Evolutionary conservation across 2,113 vertebrate genomes (phyloP).

Genomic region (Gobius niger): DNA sequence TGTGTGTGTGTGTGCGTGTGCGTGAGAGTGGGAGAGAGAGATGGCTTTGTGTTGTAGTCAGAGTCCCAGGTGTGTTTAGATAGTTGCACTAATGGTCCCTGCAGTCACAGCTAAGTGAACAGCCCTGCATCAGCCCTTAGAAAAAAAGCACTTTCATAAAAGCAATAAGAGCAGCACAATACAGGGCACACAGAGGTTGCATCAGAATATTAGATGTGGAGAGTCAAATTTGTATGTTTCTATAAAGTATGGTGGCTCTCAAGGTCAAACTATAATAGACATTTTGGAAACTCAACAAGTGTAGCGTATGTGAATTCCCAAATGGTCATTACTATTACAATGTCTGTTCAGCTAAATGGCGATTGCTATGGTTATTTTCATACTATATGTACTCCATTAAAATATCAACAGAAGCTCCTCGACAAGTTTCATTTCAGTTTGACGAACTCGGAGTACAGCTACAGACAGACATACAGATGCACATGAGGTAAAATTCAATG

Average conservation of each 20-base stretch:
- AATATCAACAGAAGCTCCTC: no score
- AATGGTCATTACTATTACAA: neutral
- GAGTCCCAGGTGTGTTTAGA: constrained; percentile 2
- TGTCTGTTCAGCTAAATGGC: no score
- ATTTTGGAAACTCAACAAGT: neutral
- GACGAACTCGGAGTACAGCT: no score
- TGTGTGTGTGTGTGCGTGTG: no score
- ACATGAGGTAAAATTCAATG: no score
- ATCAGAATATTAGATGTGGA: neutral
- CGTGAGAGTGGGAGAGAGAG: neutral
- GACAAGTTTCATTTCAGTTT: no score
- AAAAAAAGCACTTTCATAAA: neutral
- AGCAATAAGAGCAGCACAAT: constrained; percentile 1
- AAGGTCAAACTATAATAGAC: neutral
- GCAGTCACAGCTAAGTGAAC: constrained; percentile 5
- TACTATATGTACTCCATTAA: no score
- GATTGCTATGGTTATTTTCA: no score
- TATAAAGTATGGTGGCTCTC: neutral
- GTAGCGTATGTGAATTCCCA: neutral
- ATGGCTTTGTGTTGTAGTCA: constrained; percentile 12
- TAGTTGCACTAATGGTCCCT: constrained; percentile 10
- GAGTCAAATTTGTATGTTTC: neutral
- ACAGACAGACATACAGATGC: no score
- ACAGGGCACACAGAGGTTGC: neutral
- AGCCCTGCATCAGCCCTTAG: constrained; percentile 1